Conservation (phyloP, 2,797 vertebrate species). For the Anomalospiza imberbis region DNA sequence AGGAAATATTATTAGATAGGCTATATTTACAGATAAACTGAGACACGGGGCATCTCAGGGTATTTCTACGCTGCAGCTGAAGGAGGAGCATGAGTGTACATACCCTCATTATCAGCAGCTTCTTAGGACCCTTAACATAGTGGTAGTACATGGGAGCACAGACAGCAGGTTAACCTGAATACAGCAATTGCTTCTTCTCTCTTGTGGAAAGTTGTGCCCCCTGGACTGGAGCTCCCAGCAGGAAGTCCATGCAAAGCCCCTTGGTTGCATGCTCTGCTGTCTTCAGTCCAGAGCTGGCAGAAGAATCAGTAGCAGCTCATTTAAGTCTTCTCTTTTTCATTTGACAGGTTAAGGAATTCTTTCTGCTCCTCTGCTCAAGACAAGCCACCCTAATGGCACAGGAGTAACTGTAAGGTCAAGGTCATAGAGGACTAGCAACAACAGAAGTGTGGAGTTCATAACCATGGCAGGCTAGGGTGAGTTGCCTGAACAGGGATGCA, state of each 20-base stretch:
- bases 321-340: neutral
- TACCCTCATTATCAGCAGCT: neutral
- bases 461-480: neutral
- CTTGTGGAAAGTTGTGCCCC: neutral
- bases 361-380: neutral
- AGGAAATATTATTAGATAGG: neutral
- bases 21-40: neutral
- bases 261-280: neutral
- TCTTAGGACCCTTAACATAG: neutral
- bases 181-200: neutral
- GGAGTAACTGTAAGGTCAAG: neutral
- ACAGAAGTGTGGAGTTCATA: neutral
- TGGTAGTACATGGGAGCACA: neutral
- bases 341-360: neutral
- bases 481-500: neutral
- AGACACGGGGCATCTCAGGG: neutral
- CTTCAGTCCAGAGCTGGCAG: neutral
- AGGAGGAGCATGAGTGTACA: neutral
- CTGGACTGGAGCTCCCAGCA: neutral
- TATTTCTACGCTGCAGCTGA: neutral
- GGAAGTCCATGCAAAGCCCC: neutral
- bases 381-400: neutral
- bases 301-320: neutral
- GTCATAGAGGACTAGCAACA: neutral
- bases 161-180: neutral